These are phyloP conservation scores for Sandelia bainsii DNA, from an alignment of 2,797 vertebrate species.

Conservation along the genomic window DNA sequence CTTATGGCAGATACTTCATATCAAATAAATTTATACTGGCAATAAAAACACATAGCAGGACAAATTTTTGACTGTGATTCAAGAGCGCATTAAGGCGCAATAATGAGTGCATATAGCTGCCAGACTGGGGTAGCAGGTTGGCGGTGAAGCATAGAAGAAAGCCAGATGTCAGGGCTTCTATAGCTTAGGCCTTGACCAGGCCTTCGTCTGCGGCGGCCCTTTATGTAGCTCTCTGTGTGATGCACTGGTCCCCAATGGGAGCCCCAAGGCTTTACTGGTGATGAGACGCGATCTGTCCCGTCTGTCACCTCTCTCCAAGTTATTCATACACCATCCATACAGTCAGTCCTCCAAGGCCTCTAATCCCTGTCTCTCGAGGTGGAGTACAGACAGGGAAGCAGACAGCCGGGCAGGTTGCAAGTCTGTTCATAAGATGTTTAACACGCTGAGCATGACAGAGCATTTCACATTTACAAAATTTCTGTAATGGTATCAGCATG, in stretches of 20 bases:
- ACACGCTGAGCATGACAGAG: constrained; percentile 78
- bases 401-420: constrained; percentile 77
- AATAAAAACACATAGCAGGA: constrained; percentile 77
- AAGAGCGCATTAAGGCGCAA: constrained; percentile 85
- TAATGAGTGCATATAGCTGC: constrained; percentile 85
- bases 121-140: constrained; percentile 85
- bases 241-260: constrained; percentile 83
- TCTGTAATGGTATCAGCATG: constrained; percentile 62
- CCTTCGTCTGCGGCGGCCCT: constrained; percentile 83
- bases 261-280: constrained; percentile 85
- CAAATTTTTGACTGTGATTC: constrained; percentile 82
- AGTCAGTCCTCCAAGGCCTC: constrained; percentile 84
- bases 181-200: constrained; percentile 87
- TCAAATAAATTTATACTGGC: constrained; percentile 73
- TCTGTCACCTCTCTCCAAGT: constrained; percentile 87
- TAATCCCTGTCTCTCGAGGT: constrained; percentile 86
- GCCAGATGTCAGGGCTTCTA: constrained; percentile 88
- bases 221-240: constrained; percentile 83
- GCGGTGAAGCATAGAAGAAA: constrained; percentile 82
- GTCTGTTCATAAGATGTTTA: constrained; percentile 79
- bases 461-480: constrained; percentile 77
- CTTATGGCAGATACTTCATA: constrained; percentile 57
- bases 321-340: constrained; percentile 85
- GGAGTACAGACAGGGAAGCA: constrained; percentile 78
- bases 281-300: constrained; percentile 88